Evolutionary conservation across 2,797 vertebrate species (phyloP).

Genomic region (Hypotaenidia okinawae): DNA sequence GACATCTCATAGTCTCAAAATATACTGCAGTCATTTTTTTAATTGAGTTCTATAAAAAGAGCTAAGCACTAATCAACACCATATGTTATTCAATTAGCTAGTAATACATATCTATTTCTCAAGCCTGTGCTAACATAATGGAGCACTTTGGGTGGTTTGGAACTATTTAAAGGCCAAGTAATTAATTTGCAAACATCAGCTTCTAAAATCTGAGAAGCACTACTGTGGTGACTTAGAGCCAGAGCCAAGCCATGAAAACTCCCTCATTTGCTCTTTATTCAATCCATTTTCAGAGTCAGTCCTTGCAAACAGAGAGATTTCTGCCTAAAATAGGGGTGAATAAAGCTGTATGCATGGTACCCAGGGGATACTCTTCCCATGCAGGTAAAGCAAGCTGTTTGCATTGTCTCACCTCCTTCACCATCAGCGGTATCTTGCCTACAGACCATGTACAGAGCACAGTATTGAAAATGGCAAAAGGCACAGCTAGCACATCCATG

Average conservation of each 20-base stretch:
- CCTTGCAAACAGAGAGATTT: background rate
- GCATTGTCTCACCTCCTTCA: background rate
- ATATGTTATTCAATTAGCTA: slow-evolving; percentile 73
- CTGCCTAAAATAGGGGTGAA: background rate
- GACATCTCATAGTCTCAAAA: slow-evolving; percentile 48
- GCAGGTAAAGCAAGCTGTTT: background rate
- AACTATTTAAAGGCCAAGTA: slow-evolving; percentile 64
- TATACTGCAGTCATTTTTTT: slow-evolving; percentile 62
- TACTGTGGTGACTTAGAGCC: slow-evolving; percentile 4
- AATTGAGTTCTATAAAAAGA: slow-evolving; percentile 69
- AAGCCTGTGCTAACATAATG: slow-evolving; percentile 63
- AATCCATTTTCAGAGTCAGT: background rate
- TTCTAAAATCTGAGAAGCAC: slow-evolving; percentile 45
- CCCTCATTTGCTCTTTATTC: background rate
- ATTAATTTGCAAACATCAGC: slow-evolving; percentile 69
- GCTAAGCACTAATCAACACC: slow-evolving; percentile 69
- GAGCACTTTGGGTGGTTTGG: slow-evolving; percentile 51
- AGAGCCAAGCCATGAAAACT: background rate
- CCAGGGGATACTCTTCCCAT: background rate
- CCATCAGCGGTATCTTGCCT: too few species aligned
- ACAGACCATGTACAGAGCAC: background rate
- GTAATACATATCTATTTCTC: slow-evolving; percentile 68
- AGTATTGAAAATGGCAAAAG: background rate
- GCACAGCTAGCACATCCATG: background rate
- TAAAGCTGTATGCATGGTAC: background rate